Base-by-base conservation (phyloP, 1,140 invertebrate genomes). In the Luehdorfia chinensis region DNA sequence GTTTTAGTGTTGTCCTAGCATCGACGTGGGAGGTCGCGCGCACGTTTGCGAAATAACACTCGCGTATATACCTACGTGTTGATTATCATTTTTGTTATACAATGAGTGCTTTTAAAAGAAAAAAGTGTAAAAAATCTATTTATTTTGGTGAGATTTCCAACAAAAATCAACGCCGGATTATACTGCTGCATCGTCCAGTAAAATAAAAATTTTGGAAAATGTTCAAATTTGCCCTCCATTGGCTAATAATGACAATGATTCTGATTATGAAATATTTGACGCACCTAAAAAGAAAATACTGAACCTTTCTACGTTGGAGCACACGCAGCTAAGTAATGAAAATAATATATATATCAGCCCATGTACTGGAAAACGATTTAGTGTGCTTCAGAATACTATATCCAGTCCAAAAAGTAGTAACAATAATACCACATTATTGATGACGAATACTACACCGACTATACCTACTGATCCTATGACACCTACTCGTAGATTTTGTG, bases 181-280 rank as follows among this genome's bases (percentile, higher is more conserved):
- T 27, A 27, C 23, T 27, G 23, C 14, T 31, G 28, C 11, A 46
- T 33, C 12, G 18, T 27, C 23, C 2, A 27, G 28, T 21, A 46
- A 33, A 21, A 33, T 32, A 27, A 27, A 27, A 27, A 39, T 47
- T 16, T 41, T 47, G 21, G 43, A 33, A 52, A 52, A 47, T 48
- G 36, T 47, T 53, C 34, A 46, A 41, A 53, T 53, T 47, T 39
- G 34, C 34, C 34, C 44, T 31, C 44, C 36, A 47, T 53, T 44
- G 18, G 5, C 5, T 15, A 18, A 47, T 47, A 43, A 9, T 54
- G 50, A 54, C 21, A 47, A 41, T 54, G 36, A 54, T 27, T 47
- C 50, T 16, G 50, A 54, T 47, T 48, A 47, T 54, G 45, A 47
- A 54, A 54, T 54, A 47, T 54, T 47, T 54, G 45, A 43, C n/a